phyloP scores from a whole-genome alignment of 2,797 vertebrate genomes.

The Lerista edwardsae region DNA sequence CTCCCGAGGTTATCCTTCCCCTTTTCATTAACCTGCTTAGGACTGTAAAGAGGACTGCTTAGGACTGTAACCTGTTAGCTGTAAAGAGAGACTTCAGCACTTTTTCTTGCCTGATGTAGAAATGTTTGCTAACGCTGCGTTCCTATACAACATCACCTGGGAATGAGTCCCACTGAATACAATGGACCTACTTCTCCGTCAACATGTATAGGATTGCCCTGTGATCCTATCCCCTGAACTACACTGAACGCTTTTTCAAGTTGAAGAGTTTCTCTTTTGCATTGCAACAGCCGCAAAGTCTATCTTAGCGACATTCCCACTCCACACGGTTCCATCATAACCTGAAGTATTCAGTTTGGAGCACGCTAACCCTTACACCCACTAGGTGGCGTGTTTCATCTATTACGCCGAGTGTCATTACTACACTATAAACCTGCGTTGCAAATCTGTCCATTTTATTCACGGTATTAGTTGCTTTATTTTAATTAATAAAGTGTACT shows the following conservation, averaged over 20 bases:
- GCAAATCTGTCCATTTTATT: background rate
- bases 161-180: too few relatives aligned
- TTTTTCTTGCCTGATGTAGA: background rate
- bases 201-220: too few relatives aligned
- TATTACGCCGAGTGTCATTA: background rate
- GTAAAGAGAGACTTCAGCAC: too few relatives aligned
- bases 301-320: background rate
- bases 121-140: too few relatives aligned
- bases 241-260: too few relatives aligned
- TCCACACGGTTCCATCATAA: background rate
- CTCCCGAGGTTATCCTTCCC: background rate
- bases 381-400: slow-evolving; percentile 1
- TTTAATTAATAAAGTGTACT: background rate
- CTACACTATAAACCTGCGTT: background rate
- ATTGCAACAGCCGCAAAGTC: background rate
- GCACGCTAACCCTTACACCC: background rate
- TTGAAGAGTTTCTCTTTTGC: too few relatives aligned
- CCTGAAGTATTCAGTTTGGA: background rate
- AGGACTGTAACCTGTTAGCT: too few relatives aligned
- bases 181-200: too few relatives aligned
- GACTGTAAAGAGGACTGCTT: too few relatives aligned
- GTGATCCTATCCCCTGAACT: background rate
- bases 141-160: too few relatives aligned
- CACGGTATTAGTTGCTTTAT: background rate
- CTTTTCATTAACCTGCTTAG: background rate